Base-by-base conservation (phyloP, 1,140 invertebrate genomes). In the Tyrophagus putrescentiae region DNA sequence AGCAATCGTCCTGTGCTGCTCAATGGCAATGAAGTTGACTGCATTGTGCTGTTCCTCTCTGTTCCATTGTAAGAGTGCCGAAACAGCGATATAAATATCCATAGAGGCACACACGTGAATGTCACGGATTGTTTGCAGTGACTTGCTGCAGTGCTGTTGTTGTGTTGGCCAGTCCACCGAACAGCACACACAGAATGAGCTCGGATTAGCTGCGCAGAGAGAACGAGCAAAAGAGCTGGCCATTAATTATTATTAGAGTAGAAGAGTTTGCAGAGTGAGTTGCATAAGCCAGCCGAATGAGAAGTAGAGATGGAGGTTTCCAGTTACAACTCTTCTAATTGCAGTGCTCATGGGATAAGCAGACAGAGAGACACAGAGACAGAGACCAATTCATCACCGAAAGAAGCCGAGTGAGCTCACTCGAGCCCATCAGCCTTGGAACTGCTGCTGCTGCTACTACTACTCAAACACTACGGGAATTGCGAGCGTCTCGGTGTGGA, bases 401-500 rank as follows among this genome's bases (percentile, higher is more conserved):
- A n/a, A 21, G 21, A 39, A 21, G 45, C 7, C 45, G 45, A 48
- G 45, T 48, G n/a, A n/a, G n/a, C n/a, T n/a, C n/a, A n/a, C n/a
- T n/a, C n/a, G n/a, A n/a, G n/a, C n/a, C n/a, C 45, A 48, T 48
- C 45, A 48, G 18, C 45, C 45, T 48, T 48, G 45, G 45, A 48
- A 6, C 18, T 21, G 31, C n/a, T n/a, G n/a, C n/a, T n/a, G n/a
- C n/a, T n/a, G n/a, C n/a, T n/a, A n/a, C n/a, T n/a, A n/a, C n/a
- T n/a, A n/a, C n/a, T n/a, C n/a, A n/a, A n/a, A n/a, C 36, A 39
- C 21, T 39, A 48, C 45, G 45, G 45, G 45, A 48, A 48, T 48
- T 48, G 18, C 9, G 45, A n/a, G n/a, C n/a, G n/a, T n/a, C n/a
- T n/a, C n/a, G n/a, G n/a, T n/a, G n/a, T n/a, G n/a, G n/a, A n/a